These are phyloP conservation scores for Cheilosia vulpina DNA, from an alignment of 2,888 invertebrate species.

Conservation along the genomic window DNA sequence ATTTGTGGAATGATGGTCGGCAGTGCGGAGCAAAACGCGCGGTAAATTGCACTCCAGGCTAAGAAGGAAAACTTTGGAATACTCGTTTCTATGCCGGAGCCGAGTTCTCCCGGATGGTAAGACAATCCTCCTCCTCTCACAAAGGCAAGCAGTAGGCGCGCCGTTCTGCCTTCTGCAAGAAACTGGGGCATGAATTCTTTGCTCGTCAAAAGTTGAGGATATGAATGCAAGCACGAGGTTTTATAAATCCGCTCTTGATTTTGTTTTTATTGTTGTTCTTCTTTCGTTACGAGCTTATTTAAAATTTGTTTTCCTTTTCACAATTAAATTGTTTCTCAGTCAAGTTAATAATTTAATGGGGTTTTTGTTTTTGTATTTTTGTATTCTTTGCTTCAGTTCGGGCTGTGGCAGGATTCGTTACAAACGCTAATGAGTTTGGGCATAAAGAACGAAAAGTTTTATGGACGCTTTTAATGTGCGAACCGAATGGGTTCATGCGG, in stretches of 20 bases:
- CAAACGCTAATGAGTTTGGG: constrained; percentile 40
- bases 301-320: constrained; percentile 14
- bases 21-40: constrained; percentile 1
- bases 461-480: constrained; percentile 38
- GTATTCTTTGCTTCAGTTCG: neutral
- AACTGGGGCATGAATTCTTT: constrained; percentile 59
- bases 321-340: constrained; percentile 48
- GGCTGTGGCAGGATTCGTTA: neutral
- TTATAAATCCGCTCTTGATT: constrained; percentile 10
- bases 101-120: constrained; percentile 23
- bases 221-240: constrained; percentile 38
- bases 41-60: constrained; percentile 62
- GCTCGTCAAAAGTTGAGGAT: constrained; percentile 16
- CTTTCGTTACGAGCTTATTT: constrained; percentile 13
- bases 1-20: constrained; percentile 11
- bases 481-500: constrained; percentile 26
- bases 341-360: constrained; percentile 44
- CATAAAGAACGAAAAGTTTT: constrained; percentile 25
- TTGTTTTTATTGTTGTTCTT: neutral
- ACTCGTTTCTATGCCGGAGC: constrained; percentile 35
- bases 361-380: neutral
- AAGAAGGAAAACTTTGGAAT: constrained; percentile 56
- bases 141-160: constrained; percentile 13
- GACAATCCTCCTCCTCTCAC: constrained; percentile 18
- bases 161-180: neutral